Percentiles rank a stretch among this genome's conserved stretches.
phyloP scores from a whole-genome alignment of 92 coral and sea anemone species.

The Chrysogorgia sp. region DNA sequence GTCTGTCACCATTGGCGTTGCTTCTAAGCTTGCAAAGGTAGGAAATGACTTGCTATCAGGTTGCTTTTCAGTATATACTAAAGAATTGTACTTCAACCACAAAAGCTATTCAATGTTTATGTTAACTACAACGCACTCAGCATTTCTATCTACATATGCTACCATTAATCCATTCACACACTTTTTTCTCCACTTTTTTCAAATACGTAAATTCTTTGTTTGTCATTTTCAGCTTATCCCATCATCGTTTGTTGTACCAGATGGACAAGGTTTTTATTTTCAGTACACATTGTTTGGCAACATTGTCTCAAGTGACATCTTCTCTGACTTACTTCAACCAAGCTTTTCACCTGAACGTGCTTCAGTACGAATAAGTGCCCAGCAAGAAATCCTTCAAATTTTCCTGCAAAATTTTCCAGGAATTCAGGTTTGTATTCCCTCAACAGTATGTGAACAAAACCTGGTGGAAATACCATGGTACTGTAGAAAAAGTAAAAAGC shows the following conservation, averaged over 20 bases:
- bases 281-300: constrained; percentile 87
- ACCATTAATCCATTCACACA: no score
- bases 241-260: constrained; percentile 82
- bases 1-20: constrained; percentile 93
- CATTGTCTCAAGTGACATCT: constrained; percentile 92
- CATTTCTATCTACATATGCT: no score
- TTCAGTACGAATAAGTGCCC: constrained; percentile 78
- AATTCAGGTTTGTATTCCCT: constrained; percentile 68
- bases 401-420: constrained; percentile 74
- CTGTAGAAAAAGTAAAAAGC: not conserved
- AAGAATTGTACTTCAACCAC: no score
- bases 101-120: no score
- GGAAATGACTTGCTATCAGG: not conserved
- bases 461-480: not conserved
- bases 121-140: no score
- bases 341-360: constrained; percentile 97
- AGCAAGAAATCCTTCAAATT: constrained; percentile 58
- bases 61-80: no score
- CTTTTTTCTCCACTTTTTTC: no score
- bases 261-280: constrained; percentile 95
- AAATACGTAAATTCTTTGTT: not conserved
- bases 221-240: constrained; percentile 76
- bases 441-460: not conserved
- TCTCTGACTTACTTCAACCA: constrained; percentile 88
- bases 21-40: constrained; percentile 94